Base-by-base conservation (phyloP, 2,888 invertebrate species). In the Tachina grossa region DNA sequence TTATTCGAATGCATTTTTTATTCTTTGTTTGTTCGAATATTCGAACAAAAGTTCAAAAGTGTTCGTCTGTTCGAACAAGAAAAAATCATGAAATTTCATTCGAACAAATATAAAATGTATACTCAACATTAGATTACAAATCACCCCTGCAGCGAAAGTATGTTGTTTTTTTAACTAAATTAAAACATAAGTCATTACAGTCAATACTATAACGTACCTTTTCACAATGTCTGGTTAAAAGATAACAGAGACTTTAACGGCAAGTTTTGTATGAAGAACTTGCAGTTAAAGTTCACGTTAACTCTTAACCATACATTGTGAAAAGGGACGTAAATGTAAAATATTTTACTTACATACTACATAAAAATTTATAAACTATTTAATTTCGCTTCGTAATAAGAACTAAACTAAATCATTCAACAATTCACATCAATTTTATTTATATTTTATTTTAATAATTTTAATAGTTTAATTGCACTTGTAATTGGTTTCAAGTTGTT, bases 401-500 rank as follows among this genome's bases (percentile, higher is more conserved):
- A 61, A 39, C 59, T 49, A 49, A 57, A 76, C 65, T 65, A 65
- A 65, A 55, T 39, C 47, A 68, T 66, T 77, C 22, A 39, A 41
- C 39, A 68, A 51, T 61, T 59, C 16, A 16, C 55, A 51, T 79
- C 59, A 16, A 39, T 22, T 61, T 22, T 10, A 53, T 22, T 53
- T 76, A 19, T 51, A 45, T 80, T 65, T 80, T 66, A 45, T 22
- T 74, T 31, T 13, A 68, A 59, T 49, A 57, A 43, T 69, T 78
- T 71, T 63, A 59, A 63, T 69, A 71, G 47, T 43, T 80, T 80
- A 80, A 72, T 80, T 72, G 65, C n/a, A 9, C 22, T 65, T 71
- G 47, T 69, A 76, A 82, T 76, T 69, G 69, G 31, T 69, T 76
- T 76, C 14, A 71, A 57, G 49, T 65, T 76, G 63, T 66, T 39